Percentiles rank a stretch among this genome's conserved stretches.
Conservation (phyloP, 1,140 invertebrate species). For the Bombus consobrinus region DNA sequence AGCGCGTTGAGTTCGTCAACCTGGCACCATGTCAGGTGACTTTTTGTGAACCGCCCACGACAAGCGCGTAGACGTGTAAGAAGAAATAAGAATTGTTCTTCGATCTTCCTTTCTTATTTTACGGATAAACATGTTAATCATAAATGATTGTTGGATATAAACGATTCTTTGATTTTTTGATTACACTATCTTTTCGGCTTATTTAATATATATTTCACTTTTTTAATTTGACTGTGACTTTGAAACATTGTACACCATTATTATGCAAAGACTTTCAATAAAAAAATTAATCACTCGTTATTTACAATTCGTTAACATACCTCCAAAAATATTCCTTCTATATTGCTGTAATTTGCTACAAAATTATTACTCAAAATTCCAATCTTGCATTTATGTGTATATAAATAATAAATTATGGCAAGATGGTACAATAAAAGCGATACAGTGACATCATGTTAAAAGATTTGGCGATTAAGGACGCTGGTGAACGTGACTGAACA, state of each 20-base stretch:
- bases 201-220: background rate
- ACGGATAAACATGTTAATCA: slow-evolving; percentile 32
- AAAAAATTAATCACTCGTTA: too few species aligned
- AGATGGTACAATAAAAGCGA: background rate
- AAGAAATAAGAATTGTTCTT: slow-evolving; percentile 15
- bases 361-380: background rate
- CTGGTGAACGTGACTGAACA: background rate
- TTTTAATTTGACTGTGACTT: too few species aligned
- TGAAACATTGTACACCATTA: too few species aligned
- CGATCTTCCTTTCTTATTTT: slow-evolving; percentile 11
- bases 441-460: background rate
- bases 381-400: background rate
- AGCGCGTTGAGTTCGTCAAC: slow-evolving; percentile 54
- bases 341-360: too few species aligned
- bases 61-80: slow-evolving; percentile 39
- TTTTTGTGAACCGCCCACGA: slow-evolving; percentile 64
- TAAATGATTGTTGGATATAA: background rate
- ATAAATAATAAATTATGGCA: background rate
- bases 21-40: slow-evolving; percentile 58
- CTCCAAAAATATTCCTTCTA: too few species aligned
- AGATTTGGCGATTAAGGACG: background rate
- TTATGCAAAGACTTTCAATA: too few species aligned
- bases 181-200: too few species aligned
- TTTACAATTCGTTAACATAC: too few species aligned
- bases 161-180: background rate